Evolutionary conservation across 2,113 vertebrate genomes (phyloP).

Genomic region (Dicerorhinus sumatrensis): DNA sequence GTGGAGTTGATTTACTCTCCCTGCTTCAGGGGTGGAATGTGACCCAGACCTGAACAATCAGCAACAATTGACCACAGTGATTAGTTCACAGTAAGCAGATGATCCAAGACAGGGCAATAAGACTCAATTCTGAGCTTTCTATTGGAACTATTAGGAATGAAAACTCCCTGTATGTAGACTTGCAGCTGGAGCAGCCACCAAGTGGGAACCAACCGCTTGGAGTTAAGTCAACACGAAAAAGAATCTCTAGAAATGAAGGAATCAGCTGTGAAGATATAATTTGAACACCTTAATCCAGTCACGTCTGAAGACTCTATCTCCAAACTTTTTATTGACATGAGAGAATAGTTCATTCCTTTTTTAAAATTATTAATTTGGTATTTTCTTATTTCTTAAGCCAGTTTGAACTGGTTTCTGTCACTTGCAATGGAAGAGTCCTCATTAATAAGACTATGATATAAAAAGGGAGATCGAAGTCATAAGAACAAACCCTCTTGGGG

Average conservation of each 20-base stretch:
- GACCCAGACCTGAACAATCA: not conserved
- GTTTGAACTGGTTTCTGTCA: not conserved
- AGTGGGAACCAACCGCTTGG: not conserved
- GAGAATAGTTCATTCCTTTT: not conserved
- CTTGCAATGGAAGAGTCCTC: not conserved
- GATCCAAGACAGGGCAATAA: not conserved
- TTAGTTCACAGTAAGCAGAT: not conserved
- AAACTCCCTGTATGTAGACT: not conserved
- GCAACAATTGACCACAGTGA: not conserved
- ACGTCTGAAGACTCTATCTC: not conserved
- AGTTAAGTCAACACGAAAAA: not conserved
- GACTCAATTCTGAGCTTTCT: not conserved
- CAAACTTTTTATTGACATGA: not conserved
- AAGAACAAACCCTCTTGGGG: not conserved
- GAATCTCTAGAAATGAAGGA: not conserved
- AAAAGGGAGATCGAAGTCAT: not conserved
- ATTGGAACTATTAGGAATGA: not conserved
- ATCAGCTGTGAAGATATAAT: not conserved
- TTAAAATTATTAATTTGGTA: not conserved
- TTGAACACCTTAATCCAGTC: not conserved
- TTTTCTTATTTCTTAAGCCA: not conserved
- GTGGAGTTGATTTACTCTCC: not conserved
- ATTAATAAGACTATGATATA: not conserved
- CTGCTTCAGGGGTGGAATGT: not conserved
- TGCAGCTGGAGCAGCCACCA: too few species aligned